Evolutionary conservation across 2,888 invertebrate genomes (phyloP).

Genomic region (Villa cingulata): DNA sequence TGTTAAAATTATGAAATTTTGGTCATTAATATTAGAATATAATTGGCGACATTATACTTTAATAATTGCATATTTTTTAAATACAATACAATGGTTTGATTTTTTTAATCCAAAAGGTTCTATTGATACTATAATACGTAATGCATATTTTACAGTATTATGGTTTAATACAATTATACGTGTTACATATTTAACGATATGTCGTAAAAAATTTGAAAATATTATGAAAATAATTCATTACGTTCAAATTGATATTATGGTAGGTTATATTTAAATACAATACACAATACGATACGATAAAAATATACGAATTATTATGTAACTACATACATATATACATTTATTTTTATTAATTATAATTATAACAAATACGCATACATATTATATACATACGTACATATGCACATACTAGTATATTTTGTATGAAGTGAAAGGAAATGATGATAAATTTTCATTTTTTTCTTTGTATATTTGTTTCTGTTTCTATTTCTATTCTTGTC

Average conservation of each 20-base stretch:
- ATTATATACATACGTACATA: no score
- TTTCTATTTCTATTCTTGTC: no score
- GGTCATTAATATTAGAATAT: constrained; percentile 6
- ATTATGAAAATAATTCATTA: constrained; percentile 7
- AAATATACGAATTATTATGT: no score
- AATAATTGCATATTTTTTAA: constrained; percentile 4
- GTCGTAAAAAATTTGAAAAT: constrained; percentile 3
- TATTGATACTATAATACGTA: constrained; percentile 7
- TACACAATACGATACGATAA: no score
- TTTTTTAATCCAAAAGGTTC: constrained; percentile 6
- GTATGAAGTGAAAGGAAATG: no score
- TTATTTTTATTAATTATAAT: neutral
- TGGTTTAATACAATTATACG: constrained; percentile 9
- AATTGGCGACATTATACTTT: constrained; percentile 5
- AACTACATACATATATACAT: no score
- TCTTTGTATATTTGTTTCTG: no score
- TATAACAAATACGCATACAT: no score
- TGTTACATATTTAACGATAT: constrained; percentile 1
- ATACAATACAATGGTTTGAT: constrained; percentile 8
- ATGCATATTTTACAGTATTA: constrained; percentile 8
- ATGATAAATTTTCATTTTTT: no score
- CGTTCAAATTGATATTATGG: neutral
- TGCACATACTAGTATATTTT: no score
- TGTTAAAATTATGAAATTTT: constrained; percentile 5
- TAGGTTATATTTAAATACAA: no score